Percentiles rank a stretch among this genome's conserved stretches.
These are phyloP conservation scores for Chromoteleia sp. DNA, from an alignment of 2,888 invertebrate species.

Conservation along the genomic window DNA sequence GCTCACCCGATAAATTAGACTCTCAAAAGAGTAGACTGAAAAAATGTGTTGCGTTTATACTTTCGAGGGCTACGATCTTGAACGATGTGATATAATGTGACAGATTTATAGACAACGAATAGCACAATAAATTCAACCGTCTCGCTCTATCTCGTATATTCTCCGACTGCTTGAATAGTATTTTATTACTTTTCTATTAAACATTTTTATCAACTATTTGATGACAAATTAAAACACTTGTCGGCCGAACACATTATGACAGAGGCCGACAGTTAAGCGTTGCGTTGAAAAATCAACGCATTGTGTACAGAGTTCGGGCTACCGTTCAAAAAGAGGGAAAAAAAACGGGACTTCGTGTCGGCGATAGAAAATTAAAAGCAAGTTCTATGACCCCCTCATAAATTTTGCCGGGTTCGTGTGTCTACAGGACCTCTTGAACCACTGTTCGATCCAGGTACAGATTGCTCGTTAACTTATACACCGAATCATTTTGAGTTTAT, in stretches of 20 bases:
- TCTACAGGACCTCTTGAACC: slow-evolving; percentile 46
- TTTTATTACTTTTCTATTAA: slow-evolving; percentile 34
- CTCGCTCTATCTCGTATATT: neutral
- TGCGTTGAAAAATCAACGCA: slow-evolving; percentile 21
- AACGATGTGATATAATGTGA: slow-evolving; percentile 61
- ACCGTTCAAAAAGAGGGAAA: slow-evolving; percentile 34
- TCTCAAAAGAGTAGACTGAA: slow-evolving; percentile 77
- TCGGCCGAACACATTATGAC: neutral
- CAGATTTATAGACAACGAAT: slow-evolving; percentile 64
- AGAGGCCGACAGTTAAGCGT: slow-evolving; percentile 21
- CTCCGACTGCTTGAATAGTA: neutral
- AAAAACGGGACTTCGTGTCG: slow-evolving; percentile 22
- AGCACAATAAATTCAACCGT: slow-evolving; percentile 40
- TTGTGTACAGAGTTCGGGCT: slow-evolving; percentile 47
- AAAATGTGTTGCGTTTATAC: slow-evolving; percentile 29
- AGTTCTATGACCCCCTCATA: slow-evolving; percentile 65
- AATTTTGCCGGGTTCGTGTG: slow-evolving; percentile 46
- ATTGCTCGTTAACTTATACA: slow-evolving; percentile 55
- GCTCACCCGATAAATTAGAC: slow-evolving; percentile 80
- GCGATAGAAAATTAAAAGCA: slow-evolving; percentile 58
- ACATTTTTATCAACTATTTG: slow-evolving; percentile 20
- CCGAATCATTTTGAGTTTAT: slow-evolving; percentile 33
- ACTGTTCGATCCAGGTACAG: slow-evolving; percentile 57
- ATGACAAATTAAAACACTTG: slow-evolving; percentile 6
- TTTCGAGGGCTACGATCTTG: slow-evolving; percentile 35